Conservation (phyloP, 2,113 vertebrate genomes). For the Ranitomeya imitator region DNA sequence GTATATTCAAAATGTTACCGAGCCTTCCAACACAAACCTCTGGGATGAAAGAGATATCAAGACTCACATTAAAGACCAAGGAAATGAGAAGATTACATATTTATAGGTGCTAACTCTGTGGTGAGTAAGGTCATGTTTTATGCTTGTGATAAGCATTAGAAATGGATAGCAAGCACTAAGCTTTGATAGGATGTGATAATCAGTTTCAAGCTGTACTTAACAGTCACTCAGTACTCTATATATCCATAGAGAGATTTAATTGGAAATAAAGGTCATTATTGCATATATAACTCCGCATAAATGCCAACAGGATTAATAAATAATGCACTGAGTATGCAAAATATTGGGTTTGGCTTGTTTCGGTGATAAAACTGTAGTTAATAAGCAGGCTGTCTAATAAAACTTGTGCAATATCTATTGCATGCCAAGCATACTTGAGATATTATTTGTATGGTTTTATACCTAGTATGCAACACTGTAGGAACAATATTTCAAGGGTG, state of each 20-base stretch:
- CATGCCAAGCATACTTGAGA: not conserved
- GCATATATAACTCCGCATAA: constrained; percentile 15
- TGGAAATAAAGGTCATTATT: constrained; percentile 21
- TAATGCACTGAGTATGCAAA: not conserved
- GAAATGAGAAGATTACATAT: constrained; percentile 3
- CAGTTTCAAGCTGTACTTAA: not conserved
- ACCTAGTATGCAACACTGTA: not conserved
- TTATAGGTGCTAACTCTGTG: constrained; percentile 19
- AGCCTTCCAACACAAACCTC: not conserved
- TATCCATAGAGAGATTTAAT: constrained; percentile 17
- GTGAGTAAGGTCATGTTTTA: constrained; percentile 17
- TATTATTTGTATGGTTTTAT: not conserved
- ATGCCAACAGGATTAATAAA: not conserved
- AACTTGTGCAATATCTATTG: not conserved
- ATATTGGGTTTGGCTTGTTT: constrained; percentile 10
- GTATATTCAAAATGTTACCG: not conserved
- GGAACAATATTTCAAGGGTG: not conserved
- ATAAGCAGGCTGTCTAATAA: not conserved
- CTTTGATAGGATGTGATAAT: constrained; percentile 17
- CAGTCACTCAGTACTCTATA: constrained; percentile 14
- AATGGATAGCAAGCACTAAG: constrained; percentile 1
- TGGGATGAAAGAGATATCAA: constrained; percentile 6
- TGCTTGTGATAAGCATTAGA: constrained; percentile 8
- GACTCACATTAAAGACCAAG: constrained; percentile 2
- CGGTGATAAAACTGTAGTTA: not conserved